Evolutionary conservation across 2,113 vertebrate species (phyloP).

Genomic region (Pantherophis guttatus): DNA sequence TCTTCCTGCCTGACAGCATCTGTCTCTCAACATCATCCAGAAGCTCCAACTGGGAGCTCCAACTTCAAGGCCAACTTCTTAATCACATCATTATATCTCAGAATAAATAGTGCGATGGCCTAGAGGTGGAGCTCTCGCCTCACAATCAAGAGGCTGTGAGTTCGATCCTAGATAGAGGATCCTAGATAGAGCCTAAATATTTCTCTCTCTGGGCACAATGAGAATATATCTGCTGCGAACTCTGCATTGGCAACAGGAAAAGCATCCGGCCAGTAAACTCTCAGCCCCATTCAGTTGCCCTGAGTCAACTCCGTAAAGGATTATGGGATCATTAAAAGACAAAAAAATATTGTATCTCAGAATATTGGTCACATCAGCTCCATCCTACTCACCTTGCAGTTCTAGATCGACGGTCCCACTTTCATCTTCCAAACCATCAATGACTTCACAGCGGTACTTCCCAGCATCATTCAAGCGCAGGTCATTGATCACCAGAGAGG

Average conservation of each 20-base stretch:
- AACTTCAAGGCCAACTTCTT: not conserved
- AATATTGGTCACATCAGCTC: not conserved
- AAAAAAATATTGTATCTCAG: not conserved
- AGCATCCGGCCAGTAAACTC: no score
- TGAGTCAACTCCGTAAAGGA: no score
- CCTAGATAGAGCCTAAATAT: no score
- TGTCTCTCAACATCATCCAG: not conserved
- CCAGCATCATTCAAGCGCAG: conserved; percentile 81
- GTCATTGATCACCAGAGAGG: conserved; percentile 78
- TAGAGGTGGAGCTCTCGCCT: no score
- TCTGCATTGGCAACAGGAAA: no score
- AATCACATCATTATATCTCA: not conserved
- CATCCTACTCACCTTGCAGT: conserved; percentile 74
- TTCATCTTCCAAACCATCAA: conserved; percentile 89
- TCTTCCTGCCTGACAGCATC: not conserved
- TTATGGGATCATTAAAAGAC: no score
- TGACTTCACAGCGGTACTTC: conserved; percentile 90
- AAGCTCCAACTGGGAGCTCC: not conserved
- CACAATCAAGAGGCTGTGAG: no score
- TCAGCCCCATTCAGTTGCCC: no score
- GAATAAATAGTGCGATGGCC: no score
- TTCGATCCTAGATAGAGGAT: no score
- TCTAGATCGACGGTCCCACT: conserved; percentile 84
- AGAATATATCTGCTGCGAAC: no score
- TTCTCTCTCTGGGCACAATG: no score